phyloP scores from a whole-genome alignment of 2,888 invertebrate genomes.

The Hyposoter dolosus region DNA sequence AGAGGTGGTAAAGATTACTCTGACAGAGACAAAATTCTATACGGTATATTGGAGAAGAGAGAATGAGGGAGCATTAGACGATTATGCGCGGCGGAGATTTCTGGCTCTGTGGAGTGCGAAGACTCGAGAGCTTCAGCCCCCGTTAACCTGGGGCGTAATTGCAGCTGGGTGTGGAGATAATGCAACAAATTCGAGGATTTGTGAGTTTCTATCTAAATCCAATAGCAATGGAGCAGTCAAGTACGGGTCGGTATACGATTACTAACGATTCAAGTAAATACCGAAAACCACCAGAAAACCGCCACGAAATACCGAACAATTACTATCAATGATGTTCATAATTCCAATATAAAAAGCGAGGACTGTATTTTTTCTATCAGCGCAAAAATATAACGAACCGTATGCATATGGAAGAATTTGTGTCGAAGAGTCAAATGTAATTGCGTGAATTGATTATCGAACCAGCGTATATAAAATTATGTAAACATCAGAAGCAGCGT shows the following conservation, averaged over 20 bases:
- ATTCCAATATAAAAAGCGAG: not conserved
- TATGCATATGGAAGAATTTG: not conserved
- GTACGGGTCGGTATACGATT: not conserved
- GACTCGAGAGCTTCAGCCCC: constrained; percentile 36
- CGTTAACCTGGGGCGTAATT: constrained; percentile 54
- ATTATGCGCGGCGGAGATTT: constrained; percentile 26
- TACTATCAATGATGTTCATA: not conserved
- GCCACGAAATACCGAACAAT: not conserved
- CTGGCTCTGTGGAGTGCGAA: constrained; percentile 6
- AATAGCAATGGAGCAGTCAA: constrained; percentile 19
- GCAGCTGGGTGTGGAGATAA: constrained; percentile 47
- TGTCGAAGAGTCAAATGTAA: not conserved
- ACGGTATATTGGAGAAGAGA: constrained; percentile 48
- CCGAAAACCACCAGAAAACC: too few relatives aligned
- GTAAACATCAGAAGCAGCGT: too few relatives aligned
- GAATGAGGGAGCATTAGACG: constrained; percentile 1
- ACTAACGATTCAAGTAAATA: not conserved
- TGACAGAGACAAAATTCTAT: constrained; percentile 77
- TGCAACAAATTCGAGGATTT: constrained; percentile 46
- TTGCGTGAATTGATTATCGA: too few relatives aligned
- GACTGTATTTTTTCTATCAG: not conserved
- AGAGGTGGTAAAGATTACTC: constrained; percentile 74
- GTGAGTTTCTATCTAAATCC: constrained; percentile 27
- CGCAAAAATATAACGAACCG: not conserved
- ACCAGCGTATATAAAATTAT: too few relatives aligned